phyloP scores from a whole-genome alignment of 1,140 invertebrate genomes.

The Nephotettix cincticeps region DNA sequence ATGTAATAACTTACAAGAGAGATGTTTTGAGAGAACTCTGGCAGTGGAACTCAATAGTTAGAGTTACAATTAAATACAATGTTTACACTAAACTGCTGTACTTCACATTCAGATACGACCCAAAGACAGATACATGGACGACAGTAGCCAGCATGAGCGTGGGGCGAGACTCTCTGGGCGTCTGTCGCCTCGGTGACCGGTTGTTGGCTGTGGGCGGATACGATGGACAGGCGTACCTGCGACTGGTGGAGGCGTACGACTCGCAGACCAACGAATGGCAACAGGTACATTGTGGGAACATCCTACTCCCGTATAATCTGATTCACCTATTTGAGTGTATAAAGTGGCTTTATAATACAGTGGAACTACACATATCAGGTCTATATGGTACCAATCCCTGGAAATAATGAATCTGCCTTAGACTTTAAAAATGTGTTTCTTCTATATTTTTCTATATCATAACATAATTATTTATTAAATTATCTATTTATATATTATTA shows the following conservation, averaged over 20 bases:
- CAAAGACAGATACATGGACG: slow-evolving; percentile 84
- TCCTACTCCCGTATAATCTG: neutral
- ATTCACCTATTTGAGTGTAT: neutral
- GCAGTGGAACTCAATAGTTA: too few relatives aligned
- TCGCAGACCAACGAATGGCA: slow-evolving; percentile 86
- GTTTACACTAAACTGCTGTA: too few relatives aligned
- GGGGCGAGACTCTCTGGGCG: slow-evolving; percentile 88
- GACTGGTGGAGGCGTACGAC: slow-evolving; percentile 91
- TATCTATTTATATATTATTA: too few relatives aligned
- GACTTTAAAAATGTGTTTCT: neutral
- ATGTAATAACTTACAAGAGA: too few relatives aligned
- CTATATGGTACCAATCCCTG: slow-evolving; percentile 20
- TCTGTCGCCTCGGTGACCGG: slow-evolving; percentile 84
- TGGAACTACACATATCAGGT: slow-evolving; percentile 17
- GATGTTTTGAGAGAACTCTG: too few relatives aligned
- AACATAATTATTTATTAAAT: neutral
- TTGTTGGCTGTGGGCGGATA: slow-evolving; percentile 92
- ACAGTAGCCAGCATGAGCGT: slow-evolving; percentile 82
- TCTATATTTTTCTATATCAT: neutral
- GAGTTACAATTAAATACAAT: too few relatives aligned
- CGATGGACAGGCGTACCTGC: slow-evolving; percentile 91
- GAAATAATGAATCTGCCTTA: neutral
- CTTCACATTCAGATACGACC: slow-evolving; percentile 66
- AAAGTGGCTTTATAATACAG: neutral
- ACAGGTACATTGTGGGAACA: slow-evolving; percentile 52